These are phyloP conservation scores for Mionectes macconnelli DNA, from an alignment of 2,113 vertebrate genomes.

Conservation along the genomic window DNA sequence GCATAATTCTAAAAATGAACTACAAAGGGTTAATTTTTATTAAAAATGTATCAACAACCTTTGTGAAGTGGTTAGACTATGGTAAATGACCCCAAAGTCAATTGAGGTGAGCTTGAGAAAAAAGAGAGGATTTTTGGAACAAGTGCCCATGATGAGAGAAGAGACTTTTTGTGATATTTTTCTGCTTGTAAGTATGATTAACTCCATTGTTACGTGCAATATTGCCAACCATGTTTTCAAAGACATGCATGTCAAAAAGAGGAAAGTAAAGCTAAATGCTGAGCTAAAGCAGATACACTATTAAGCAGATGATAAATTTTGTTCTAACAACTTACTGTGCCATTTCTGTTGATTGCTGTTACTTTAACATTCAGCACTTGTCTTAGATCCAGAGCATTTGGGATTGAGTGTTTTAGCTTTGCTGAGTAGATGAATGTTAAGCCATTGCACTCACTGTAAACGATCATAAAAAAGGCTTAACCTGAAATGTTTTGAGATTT, in stretches of 20 bases:
- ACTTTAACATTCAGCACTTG: constrained; percentile 70
- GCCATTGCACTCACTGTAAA: constrained; percentile 34
- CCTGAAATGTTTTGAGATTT: constrained; percentile 40
- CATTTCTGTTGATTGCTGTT: constrained; percentile 70
- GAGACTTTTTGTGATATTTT: constrained; percentile 91
- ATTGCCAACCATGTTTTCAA: constrained; percentile 82
- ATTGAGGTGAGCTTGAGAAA: constrained; percentile 93
- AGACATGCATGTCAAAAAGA: constrained; percentile 83
- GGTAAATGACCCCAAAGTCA: constrained; percentile 94
- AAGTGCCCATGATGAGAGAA: constrained; percentile 93
- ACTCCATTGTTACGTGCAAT: constrained; percentile 84
- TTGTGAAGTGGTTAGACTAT: constrained; percentile 95
- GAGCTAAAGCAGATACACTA: constrained; percentile 70
- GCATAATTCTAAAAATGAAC: constrained; percentile 94
- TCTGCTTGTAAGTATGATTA: constrained; percentile 98
- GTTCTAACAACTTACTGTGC: constrained; percentile 72
- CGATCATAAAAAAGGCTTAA: constrained; percentile 44
- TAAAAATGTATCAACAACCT: constrained; percentile 90
- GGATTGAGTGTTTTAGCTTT: constrained; percentile 46
- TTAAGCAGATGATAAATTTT: constrained; percentile 68
- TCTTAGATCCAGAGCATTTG: constrained; percentile 61
- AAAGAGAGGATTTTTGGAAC: constrained; percentile 96
- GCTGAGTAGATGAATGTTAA: constrained; percentile 56
- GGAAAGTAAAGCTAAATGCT: constrained; percentile 71
- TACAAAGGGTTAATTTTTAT: constrained; percentile 96